Evolutionary conservation across 2,797 vertebrate species (phyloP).

Genomic region (Sebastes dallii): DNA sequence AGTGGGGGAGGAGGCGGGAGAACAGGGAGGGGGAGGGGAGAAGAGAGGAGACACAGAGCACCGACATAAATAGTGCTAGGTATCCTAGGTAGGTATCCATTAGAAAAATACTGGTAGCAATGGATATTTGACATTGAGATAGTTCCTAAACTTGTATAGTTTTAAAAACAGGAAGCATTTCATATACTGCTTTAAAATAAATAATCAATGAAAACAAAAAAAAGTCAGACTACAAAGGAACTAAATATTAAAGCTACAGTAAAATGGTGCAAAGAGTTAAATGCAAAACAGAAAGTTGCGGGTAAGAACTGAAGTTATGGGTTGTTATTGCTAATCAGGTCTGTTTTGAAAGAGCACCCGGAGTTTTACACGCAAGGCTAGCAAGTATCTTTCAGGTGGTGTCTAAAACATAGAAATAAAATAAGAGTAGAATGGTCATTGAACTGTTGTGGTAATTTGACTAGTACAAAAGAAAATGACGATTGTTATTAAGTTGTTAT

Average conservation of each 20-base stretch:
- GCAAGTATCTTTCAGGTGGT: background rate
- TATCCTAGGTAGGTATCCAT: background rate
- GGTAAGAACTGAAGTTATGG: background rate
- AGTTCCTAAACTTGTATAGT: background rate
- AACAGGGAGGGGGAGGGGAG: conserved; percentile 37
- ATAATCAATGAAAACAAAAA: too few relatives aligned
- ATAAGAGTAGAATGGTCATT: too few relatives aligned
- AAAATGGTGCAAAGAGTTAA: background rate
- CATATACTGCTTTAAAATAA: background rate
- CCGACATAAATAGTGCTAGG: background rate
- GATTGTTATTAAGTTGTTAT: too few relatives aligned
- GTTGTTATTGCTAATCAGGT: background rate
- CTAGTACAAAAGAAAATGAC: too few relatives aligned
- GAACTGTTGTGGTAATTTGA: too few relatives aligned
- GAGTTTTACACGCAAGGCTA: background rate
- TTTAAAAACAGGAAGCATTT: background rate
- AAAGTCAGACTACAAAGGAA: background rate
- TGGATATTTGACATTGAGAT: background rate
- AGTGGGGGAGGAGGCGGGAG: conserved; percentile 22
- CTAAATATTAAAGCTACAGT: background rate
- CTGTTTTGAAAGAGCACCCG: background rate
- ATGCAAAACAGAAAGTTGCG: background rate
- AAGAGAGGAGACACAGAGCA: background rate
- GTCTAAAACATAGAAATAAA: background rate
- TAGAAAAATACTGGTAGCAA: background rate